These are phyloP conservation scores for Chelmon rostratus DNA, from an alignment of 2,797 vertebrate genomes.

Conservation along the genomic window DNA sequence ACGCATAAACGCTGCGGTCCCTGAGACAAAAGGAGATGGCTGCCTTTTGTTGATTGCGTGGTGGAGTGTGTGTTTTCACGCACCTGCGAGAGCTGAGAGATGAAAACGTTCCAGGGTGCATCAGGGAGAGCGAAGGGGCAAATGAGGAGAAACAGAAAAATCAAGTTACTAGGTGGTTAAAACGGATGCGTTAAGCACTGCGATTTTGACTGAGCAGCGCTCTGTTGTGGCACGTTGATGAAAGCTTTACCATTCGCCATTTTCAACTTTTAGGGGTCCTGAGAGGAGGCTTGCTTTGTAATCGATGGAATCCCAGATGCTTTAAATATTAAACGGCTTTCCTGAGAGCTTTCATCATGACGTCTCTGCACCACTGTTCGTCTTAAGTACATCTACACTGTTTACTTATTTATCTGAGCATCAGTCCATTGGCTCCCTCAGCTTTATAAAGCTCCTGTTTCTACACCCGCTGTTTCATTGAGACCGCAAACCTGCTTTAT, in stretches of 20 bases:
- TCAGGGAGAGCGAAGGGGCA: slow-evolving; percentile 2
- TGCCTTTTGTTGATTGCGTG: slow-evolving; percentile 5
- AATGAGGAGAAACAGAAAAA: slow-evolving; percentile 20
- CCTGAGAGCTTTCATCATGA: slow-evolving; percentile 58
- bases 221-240: not conserved
- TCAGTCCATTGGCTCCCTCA: slow-evolving; percentile 49
- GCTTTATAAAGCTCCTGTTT: slow-evolving; percentile 54
- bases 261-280: not conserved
- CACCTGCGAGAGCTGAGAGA: slow-evolving; percentile 84
- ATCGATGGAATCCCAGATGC: slow-evolving; percentile 39
- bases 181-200: not conserved
- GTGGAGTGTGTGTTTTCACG: slow-evolving; percentile 49
- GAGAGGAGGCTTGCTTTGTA: slow-evolving; percentile 4
- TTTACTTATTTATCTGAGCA: slow-evolving; percentile 79
- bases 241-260: slow-evolving; percentile 14
- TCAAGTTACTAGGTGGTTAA: slow-evolving; percentile 23
- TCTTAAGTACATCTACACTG: slow-evolving; percentile 64
- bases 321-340: slow-evolving; percentile 65
- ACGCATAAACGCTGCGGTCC: slow-evolving; percentile 24
- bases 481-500: slow-evolving; percentile 64
- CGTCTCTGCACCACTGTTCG: slow-evolving; percentile 44
- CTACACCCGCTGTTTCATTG: slow-evolving; percentile 52
- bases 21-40: slow-evolving; percentile 34
- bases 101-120: slow-evolving; percentile 59
- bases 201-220: slow-evolving; percentile 3